A percentile compares a stretch with the other conserved stretches of the same genome.
Conservation (phyloP, 2,113 vertebrate species). For the Shinisaurus crocodilurus region DNA sequence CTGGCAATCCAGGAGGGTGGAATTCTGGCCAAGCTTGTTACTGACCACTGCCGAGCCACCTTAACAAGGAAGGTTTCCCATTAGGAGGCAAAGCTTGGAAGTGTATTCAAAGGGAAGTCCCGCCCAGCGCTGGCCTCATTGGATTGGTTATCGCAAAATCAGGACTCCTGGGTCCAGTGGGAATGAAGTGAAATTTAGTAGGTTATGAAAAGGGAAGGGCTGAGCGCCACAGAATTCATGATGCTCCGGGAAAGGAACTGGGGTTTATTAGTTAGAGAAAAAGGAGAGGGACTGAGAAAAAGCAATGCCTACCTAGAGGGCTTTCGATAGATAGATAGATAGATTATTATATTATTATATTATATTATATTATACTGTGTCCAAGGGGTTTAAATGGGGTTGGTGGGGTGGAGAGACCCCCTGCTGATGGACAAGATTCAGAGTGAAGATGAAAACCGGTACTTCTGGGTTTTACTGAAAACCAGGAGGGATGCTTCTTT, state of each 20-base stretch:
- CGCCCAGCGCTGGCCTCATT: slow-evolving; percentile 17
- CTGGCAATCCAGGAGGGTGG: neutral
- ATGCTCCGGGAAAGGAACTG: neutral
- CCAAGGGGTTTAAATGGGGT: neutral
- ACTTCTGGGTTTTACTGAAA: neutral
- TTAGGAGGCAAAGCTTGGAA: slow-evolving; percentile 23
- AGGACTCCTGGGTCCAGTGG: slow-evolving; percentile 33
- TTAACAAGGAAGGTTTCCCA: neutral
- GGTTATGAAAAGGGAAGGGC: slow-evolving; percentile 38
- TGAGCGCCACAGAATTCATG: neutral
- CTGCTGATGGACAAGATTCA: neutral
- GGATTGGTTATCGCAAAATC: slow-evolving; percentile 43
- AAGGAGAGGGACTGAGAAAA: neutral
- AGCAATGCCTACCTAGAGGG: no score
- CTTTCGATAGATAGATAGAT: no score
- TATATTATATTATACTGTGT: neutral
- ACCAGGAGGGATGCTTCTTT: neutral
- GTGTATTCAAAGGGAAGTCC: slow-evolving; percentile 33
- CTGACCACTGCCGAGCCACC: neutral
- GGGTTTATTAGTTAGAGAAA: neutral
- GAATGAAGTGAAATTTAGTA: slow-evolving; percentile 43
- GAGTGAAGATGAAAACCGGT: neutral
- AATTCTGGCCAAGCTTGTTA: neutral
- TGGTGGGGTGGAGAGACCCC: no score
- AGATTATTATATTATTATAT: no score